Percentiles rank a stretch among this genome's conserved stretches.
Conservation (phyloP, 2,797 vertebrate species). For the Crypturellus tataupa region DNA sequence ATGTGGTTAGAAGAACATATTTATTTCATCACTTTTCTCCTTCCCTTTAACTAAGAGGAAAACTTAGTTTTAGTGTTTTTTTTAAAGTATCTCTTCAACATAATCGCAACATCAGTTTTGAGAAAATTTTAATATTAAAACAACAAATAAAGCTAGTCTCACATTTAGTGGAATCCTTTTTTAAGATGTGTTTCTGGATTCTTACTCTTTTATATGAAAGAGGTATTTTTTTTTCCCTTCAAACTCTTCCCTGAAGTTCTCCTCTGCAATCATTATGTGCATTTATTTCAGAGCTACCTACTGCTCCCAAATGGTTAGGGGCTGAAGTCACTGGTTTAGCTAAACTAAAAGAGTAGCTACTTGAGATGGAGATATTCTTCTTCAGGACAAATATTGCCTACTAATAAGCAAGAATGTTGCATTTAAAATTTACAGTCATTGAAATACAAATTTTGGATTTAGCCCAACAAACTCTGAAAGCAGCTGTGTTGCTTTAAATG, state of each 20-base stretch:
- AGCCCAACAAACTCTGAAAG: neutral
- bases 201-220: neutral
- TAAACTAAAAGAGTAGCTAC: neutral
- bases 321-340: neutral
- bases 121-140: neutral
- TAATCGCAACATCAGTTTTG: neutral
- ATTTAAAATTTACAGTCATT: neutral
- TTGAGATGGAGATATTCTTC: neutral
- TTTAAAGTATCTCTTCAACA: neutral
- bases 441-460: neutral
- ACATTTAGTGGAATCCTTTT: neutral
- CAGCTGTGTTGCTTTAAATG: neutral
- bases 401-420: neutral
- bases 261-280: rapidly evolving
- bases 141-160: neutral
- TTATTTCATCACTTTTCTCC: neutral
- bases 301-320: neutral
- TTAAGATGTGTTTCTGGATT: rapidly evolving
- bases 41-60: neutral
- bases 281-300: neutral
- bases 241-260: neutral
- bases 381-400: neutral
- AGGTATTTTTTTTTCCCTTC: neutral
- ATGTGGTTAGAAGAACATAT: neutral
- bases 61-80: neutral